These are phyloP conservation scores for Carpatolechia fugitivella DNA, from an alignment of 2,888 invertebrate species.

Conservation along the genomic window DNA sequence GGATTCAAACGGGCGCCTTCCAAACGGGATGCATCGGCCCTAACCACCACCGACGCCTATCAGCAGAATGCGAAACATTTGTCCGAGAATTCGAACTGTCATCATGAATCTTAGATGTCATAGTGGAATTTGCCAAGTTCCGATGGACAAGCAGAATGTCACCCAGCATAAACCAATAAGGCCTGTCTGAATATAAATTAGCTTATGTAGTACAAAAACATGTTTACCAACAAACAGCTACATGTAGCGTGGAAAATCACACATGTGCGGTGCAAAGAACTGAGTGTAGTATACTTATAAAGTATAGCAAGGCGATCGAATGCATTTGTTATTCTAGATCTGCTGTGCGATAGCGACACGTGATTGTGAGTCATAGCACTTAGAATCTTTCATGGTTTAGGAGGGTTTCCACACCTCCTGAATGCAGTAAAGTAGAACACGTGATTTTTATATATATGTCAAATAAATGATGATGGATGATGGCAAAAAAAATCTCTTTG, in stretches of 20 bases:
- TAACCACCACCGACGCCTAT: no score
- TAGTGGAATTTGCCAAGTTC: no score
- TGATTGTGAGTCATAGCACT: background rate
- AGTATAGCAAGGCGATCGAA: no score
- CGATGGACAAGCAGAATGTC: no score
- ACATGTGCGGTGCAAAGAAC: background rate
- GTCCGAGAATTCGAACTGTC: no score
- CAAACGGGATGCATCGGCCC: no score
- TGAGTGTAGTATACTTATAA: background rate
- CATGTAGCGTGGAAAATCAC: constrained; percentile 6
- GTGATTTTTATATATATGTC: background rate
- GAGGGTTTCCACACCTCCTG: background rate
- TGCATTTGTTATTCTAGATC: background rate
- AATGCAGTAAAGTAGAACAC: background rate
- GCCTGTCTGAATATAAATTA: background rate
- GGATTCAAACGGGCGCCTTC: no score
- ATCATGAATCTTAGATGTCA: no score
- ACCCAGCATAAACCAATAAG: background rate
- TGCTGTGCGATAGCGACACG: background rate
- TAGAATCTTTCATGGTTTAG: background rate
- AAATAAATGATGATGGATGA: background rate
- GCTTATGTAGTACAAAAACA: constrained; percentile 1
- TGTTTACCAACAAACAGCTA: constrained; percentile 4
- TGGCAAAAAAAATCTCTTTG: no score
- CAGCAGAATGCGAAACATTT: no score